These are phyloP conservation scores for Cyclura pinguis DNA, from an alignment of 2,797 vertebrate genomes.

Conservation along the genomic window DNA sequence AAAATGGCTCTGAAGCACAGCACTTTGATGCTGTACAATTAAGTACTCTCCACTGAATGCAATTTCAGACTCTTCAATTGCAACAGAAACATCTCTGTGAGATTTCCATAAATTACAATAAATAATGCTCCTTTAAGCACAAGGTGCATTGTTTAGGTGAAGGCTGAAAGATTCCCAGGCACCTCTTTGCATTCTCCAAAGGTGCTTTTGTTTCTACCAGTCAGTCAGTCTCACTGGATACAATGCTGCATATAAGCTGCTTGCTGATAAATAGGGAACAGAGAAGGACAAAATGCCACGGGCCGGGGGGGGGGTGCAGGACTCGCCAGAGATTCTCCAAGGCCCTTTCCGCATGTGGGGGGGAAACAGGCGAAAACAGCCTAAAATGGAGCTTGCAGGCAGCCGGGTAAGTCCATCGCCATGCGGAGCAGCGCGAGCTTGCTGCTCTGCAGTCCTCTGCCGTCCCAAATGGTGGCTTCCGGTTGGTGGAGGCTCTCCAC, in stretches of 20 bases:
- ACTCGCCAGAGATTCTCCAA: background rate
- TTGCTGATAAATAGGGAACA: conserved; percentile 6
- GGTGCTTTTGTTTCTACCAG: conserved; percentile 14
- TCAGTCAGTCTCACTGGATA: background rate
- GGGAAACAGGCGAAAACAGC: too few species aligned
- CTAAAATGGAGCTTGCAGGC: too few species aligned
- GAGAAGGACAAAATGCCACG: background rate
- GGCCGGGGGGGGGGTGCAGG: background rate
- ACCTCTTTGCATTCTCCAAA: conserved; percentile 17
- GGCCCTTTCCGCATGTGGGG: too few species aligned
- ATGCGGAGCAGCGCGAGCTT: too few species aligned
- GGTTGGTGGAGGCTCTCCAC: too few species aligned
- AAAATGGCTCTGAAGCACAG: conserved; percentile 66
- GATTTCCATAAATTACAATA: conserved; percentile 76
- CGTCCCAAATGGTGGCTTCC: too few species aligned
- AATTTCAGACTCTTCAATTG: conserved; percentile 69
- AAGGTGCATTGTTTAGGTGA: conserved; percentile 39
- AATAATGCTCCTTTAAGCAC: conserved; percentile 64
- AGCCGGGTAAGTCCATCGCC: too few species aligned
- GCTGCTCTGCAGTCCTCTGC: too few species aligned
- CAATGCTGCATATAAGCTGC: background rate
- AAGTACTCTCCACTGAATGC: conserved; percentile 68
- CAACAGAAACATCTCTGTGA: conserved; percentile 63
- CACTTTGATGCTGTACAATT: conserved; percentile 65
- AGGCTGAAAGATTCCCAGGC: conserved; percentile 35